Conservation (phyloP, 1,140 invertebrate species). For the Mactra quadrangularis region DNA sequence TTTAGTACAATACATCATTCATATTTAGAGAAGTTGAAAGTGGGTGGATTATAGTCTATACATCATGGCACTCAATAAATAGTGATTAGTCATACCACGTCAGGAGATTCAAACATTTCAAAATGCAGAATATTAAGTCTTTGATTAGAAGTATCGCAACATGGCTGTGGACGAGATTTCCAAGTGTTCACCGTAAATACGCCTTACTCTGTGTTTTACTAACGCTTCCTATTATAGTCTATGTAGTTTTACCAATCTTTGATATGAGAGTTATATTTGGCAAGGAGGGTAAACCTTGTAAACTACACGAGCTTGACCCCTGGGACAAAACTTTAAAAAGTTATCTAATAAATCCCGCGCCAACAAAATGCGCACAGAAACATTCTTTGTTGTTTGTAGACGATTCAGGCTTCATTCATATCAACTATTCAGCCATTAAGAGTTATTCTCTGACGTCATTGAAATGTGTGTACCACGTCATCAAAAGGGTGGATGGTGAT, state of each 20-base stretch:
- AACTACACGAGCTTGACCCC: constrained; percentile 46
- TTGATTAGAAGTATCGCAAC: no score
- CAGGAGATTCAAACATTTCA: no score
- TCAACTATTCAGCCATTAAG: constrained; percentile 27
- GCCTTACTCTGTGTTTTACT: not conserved
- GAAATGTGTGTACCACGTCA: constrained; percentile 33
- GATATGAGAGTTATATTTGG: not conserved
- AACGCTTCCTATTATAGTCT: not conserved
- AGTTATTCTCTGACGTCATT: constrained; percentile 23
- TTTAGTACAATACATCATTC: no score
- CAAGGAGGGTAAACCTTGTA: constrained; percentile 29
- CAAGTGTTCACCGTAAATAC: not conserved
- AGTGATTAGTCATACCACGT: no score
- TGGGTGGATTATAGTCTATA: no score
- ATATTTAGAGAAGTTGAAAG: no score
- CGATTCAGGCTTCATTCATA: constrained; percentile 34
- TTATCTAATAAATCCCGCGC: not conserved
- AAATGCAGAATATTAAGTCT: no score
- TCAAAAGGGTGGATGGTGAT: constrained; percentile 25
- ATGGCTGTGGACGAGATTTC: no score
- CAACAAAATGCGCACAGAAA: constrained; percentile 7
- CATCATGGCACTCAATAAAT: no score
- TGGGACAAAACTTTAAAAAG: constrained; percentile 40
- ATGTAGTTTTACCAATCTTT: not conserved
- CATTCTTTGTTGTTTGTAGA: constrained; percentile 45